Conservation (phyloP, 1,140 invertebrate genomes). For the Periplaneta americana region DNA sequence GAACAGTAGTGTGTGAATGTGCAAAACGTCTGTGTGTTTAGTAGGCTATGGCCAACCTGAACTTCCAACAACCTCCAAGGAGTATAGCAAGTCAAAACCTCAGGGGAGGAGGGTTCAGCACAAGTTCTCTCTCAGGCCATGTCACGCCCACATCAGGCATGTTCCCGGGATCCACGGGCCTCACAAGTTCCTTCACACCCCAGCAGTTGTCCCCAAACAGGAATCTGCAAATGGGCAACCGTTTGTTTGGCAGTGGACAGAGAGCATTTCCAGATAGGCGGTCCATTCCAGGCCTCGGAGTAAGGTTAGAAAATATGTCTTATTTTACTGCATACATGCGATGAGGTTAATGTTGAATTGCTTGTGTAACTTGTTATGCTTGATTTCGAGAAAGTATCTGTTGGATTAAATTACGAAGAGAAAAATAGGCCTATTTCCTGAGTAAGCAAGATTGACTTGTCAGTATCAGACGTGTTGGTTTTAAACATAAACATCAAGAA, state of each 20-base stretch:
- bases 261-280: conserved; percentile 70
- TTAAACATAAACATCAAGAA: too few species aligned
- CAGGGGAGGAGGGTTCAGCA: conserved; percentile 52
- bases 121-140: conserved; percentile 57
- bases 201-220: conserved; percentile 53
- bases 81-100: conserved; percentile 44
- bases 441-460: too few species aligned
- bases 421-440: too few species aligned
- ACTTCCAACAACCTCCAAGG: conserved; percentile 63
- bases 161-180: conserved; percentile 49
- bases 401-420: too few species aligned
- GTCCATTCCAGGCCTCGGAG: conserved; percentile 61
- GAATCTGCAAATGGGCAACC: conserved; percentile 29
- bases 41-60: conserved; percentile 71
- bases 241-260: conserved; percentile 60
- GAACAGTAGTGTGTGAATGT: background rate
- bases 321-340: background rate
- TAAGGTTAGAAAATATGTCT: conserved; percentile 34
- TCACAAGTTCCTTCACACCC: conserved; percentile 38
- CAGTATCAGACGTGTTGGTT: too few species aligned
- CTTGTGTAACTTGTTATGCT: too few species aligned
- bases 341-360: background rate
- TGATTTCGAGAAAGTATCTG: too few species aligned
- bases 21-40: background rate
- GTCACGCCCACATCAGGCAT: conserved; percentile 62